These are phyloP conservation scores for Bedellia somnulentella DNA, from an alignment of 2,888 invertebrate species.

Conservation along the genomic window DNA sequence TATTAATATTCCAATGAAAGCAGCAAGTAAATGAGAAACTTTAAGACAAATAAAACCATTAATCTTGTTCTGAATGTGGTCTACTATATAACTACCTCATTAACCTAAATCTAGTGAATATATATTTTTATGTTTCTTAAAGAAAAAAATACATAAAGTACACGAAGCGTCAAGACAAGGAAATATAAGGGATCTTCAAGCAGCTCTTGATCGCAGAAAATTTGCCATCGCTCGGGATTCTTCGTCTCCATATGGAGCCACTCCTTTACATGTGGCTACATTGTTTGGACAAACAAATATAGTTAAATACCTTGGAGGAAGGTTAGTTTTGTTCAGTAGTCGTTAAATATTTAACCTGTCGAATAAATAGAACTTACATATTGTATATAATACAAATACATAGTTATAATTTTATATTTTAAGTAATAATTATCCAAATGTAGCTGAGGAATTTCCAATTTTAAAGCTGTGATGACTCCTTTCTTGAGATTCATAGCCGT, in stretches of 20 bases:
- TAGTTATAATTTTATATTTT: background rate
- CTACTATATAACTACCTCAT: too few relatives aligned
- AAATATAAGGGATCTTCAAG: conserved; percentile 80
- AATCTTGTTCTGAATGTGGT: too few relatives aligned
- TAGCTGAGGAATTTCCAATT: too few relatives aligned
- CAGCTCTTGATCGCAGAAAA: conserved; percentile 84
- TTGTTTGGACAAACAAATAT: conserved; percentile 82
- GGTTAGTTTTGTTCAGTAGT: conserved; percentile 26
- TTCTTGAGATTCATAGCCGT: too few relatives aligned
- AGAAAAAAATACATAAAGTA: conserved; percentile 89
- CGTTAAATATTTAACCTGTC: background rate
- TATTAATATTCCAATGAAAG: too few relatives aligned
- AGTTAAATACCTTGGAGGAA: conserved; percentile 64
- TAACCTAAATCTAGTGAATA: too few relatives aligned
- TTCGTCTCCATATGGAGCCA: conserved; percentile 79
- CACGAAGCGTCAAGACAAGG: conserved; percentile 86
- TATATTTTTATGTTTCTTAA: conserved; percentile 15
- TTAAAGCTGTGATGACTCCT: too few relatives aligned
- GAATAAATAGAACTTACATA: background rate
- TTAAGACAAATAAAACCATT: too few relatives aligned
- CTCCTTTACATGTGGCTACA: conserved; percentile 85
- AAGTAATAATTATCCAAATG: too few relatives aligned
- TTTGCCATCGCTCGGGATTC: conserved; percentile 88
- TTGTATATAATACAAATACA: background rate
- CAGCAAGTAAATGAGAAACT: too few relatives aligned